These are phyloP conservation scores for Scolanthus callimorphus DNA, from an alignment of 92 coral and sea anemone species.

Conservation along the genomic window DNA sequence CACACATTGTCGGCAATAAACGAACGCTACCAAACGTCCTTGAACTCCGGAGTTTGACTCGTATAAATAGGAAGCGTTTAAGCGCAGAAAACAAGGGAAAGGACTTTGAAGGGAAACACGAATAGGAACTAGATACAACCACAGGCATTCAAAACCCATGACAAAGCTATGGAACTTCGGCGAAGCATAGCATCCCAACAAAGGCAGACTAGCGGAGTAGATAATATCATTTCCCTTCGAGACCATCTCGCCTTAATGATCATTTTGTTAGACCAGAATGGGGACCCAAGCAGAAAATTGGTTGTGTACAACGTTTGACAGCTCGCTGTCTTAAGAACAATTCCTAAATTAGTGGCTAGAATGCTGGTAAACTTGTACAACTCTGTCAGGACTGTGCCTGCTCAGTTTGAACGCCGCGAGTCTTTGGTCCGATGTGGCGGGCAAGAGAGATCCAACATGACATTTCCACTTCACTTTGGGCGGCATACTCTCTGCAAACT, in stretches of 20 bases:
- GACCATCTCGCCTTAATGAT: constrained; percentile 11
- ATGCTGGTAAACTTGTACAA: too few relatives aligned
- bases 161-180: not conserved
- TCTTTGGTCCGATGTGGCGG: too few relatives aligned
- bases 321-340: constrained; percentile 3
- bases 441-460: too few relatives aligned
- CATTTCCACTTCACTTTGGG: too few relatives aligned
- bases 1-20: not conserved
- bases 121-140: not conserved
- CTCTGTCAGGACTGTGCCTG: too few relatives aligned
- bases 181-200: not conserved
- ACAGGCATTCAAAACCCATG: not conserved
- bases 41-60: not conserved
- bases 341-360: constrained; percentile 11
- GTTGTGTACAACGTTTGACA: constrained; percentile 20
- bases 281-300: constrained; percentile 32
- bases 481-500: constrained; percentile 26
- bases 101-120: too few relatives aligned
- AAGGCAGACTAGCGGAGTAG: not conserved
- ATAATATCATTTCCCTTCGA: not conserved
- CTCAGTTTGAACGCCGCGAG: too few relatives aligned
- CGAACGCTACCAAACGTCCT: not conserved
- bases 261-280: constrained; percentile 28
- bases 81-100: not conserved
- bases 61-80: not conserved